Evolutionary conservation across 2,113 vertebrate species (phyloP).

Genomic region (Sigmodon hispidus): DNA sequence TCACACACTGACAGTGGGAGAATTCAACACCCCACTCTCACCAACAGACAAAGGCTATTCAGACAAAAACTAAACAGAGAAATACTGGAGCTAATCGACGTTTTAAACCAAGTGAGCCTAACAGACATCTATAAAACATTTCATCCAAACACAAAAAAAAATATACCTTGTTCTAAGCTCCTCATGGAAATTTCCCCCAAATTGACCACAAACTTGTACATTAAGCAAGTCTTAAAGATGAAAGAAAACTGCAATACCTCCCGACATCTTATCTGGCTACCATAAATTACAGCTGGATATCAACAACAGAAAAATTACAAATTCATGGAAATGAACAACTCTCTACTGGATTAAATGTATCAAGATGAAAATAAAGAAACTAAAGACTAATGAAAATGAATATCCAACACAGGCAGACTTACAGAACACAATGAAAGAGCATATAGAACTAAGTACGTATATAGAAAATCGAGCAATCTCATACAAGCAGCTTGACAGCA

Average conservation of each 20-base stretch:
- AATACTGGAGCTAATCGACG: background rate
- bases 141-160: background rate
- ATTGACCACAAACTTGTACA: background rate
- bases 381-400: background rate
- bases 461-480: too few species aligned
- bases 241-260: background rate
- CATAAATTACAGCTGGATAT: background rate
- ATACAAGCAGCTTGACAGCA: background rate
- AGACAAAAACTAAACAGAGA: background rate
- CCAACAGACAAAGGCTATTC: background rate
- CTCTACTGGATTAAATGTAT: background rate
- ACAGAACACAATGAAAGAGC: background rate
- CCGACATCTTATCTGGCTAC: background rate
- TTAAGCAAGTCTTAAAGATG: background rate
- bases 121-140: background rate
- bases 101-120: background rate
- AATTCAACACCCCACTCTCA: background rate
- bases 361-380: background rate
- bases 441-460: background rate
- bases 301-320: background rate
- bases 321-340: background rate
- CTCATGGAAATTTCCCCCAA: background rate
- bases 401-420: background rate
- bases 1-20: background rate
- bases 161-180: background rate